Evolutionary conservation across 1,140 invertebrate genomes (phyloP), one percentile per base, ranked within the genome.

Genomic region (Steinernema feltiae): DNA sequence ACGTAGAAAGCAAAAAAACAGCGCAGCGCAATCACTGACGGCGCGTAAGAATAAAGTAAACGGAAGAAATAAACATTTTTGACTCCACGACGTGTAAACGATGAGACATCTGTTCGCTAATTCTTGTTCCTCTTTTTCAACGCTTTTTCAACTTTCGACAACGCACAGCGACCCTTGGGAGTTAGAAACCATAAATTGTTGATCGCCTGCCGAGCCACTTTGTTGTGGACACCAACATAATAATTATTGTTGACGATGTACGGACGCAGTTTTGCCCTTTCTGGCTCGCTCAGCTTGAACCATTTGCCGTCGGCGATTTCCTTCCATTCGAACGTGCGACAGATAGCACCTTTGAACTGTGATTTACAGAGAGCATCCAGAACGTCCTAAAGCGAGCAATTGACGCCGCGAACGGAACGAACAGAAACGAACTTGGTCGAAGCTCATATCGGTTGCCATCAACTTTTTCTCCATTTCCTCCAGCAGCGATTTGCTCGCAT

Each of bases 181-280:
- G 53, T 63, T 63, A 63, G 24, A 27, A 63, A 63, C 53, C 53
- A 63, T 27, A 63, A 63, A 63, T 63, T 63, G 29, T 78, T 76
- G 32, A 17, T 0, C 0, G 81, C 77, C 48, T 82, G 82, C 12
- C 82, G 78, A 15, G 72, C 74, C 76, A 82, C 78, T 70, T 84
- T 84, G 69, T 82, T 84, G 15, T 78, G 74, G 0, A 75, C 83
- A 32, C 83, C 83, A 32, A 84, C 73, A 69, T 84, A 83, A 70
- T 80, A 85, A 72, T 84, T 84, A 41, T 84, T 84, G 27, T 84
- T 84, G 7, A 84, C 80, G 27, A 84, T 82, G 18, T 63, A 77
- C 12, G 83, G 83, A 3, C 53, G 53, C 17, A 70, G 31, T 15
- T 48, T 70, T 32, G 73, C 70, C 17, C 83, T 71, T 46, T 83